A percentile compares a stretch with the other conserved stretches of the same genome.
Evolutionary conservation across 1,140 invertebrate species (phyloP).

Genomic region (Hermetia illucens): DNA sequence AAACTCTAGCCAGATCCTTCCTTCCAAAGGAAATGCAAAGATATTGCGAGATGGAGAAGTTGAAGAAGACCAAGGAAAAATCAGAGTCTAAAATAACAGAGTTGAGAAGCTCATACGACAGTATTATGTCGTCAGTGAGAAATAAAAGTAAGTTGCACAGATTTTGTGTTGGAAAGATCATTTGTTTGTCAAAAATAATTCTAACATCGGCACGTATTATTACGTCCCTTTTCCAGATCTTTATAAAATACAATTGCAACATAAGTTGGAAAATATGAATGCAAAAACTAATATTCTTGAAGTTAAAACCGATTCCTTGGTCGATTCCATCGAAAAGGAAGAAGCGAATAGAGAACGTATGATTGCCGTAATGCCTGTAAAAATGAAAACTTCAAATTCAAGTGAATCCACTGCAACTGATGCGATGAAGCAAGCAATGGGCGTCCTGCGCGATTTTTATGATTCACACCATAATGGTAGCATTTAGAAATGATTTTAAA

Average conservation of each 20-base stretch:
- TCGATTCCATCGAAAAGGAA: conserved; percentile 12
- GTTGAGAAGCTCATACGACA: conserved; percentile 13
- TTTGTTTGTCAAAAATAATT: background rate
- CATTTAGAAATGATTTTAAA: too few relatives aligned
- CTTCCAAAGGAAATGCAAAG: conserved; percentile 18
- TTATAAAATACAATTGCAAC: conserved; percentile 14
- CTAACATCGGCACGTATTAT: background rate
- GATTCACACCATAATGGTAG: too few relatives aligned
- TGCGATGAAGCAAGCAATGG: conserved; percentile 18
- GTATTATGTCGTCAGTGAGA: conserved; percentile 14
- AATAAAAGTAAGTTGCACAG: conserved; percentile 22
- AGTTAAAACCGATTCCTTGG: conserved; percentile 14
- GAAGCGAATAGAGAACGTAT: conserved; percentile 14
- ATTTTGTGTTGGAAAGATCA: too few relatives aligned
- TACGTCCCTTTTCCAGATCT: conserved; percentile 13
- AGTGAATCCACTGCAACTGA: conserved; percentile 15
- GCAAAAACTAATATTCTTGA: conserved; percentile 15
- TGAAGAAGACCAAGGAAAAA: conserved; percentile 12
- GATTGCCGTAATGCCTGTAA: conserved; percentile 16
- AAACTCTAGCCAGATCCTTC: conserved; percentile 11
- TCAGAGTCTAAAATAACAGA: conserved; percentile 9
- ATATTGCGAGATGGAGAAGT: conserved; percentile 16
- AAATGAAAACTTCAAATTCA: conserved; percentile 14
- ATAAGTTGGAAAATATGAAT: conserved; percentile 12
- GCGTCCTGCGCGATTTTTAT: conserved; percentile 18